Base-by-base conservation (phyloP, 2,888 invertebrate species). In the Caenorhabditis afra region DNA sequence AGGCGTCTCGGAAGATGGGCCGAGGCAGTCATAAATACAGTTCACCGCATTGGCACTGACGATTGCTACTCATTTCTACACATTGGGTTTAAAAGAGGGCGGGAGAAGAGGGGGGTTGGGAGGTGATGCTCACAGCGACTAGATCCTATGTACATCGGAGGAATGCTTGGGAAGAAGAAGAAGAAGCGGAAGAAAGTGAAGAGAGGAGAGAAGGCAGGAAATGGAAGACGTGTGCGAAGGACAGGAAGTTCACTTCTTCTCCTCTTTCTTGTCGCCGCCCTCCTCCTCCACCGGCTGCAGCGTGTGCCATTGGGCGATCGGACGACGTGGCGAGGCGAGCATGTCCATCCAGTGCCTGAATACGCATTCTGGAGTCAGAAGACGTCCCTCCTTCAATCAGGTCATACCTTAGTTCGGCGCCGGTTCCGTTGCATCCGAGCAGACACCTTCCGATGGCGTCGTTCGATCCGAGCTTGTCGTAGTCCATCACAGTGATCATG, bases 241-340 rank as follows among this genome's bases (percentile, higher is more conserved):
- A 37, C 14, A 39, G n/a, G 0, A 8, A 10, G 22, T 4, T 66
- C 58, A 80, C 68, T 83, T 85, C 67, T 83, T 81, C 10, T 84
- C 84, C 8, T 84, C 81, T 47, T 83, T 81, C 73, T 86, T 86
- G 49, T 87, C 84, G 14, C 79, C 84, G 14, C 79, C 84, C 29
- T 85, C 87, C 14, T 98, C 96, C 91, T 98, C 95, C 88, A 97
- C 95, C 92, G 97, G 97, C 92, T 97, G 97, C 87, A 99, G 94
- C 85, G 98, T 97, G 91, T 99, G 99, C 99, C 99, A 99, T 92
- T 99, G 98, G 89, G 98, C 98, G 90, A 99, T 99, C 79, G 99
- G 99, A 91, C 99, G 94, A 90, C 99, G 94, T 52, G 99, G 99
- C 88, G 97, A 97, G 89, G 99, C 98, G 92, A 99, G 92, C 99